phyloP scores from a whole-genome alignment of 2,888 invertebrate genomes.

The Oasisia sp. region DNA sequence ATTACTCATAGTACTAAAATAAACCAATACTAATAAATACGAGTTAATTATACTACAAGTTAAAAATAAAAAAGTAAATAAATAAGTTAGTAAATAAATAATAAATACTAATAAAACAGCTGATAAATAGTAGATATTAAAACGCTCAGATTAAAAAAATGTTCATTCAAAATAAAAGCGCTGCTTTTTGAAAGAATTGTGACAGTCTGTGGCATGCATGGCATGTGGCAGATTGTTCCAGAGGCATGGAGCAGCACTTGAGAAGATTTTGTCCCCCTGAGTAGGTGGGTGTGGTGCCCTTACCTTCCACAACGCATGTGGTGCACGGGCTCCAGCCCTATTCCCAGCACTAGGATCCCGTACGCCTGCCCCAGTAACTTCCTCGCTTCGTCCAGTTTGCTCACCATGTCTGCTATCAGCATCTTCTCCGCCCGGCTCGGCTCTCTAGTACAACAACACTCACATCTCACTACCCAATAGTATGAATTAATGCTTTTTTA shows the following conservation, averaged over 20 bases:
- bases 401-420: constrained; percentile 51
- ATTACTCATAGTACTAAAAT: no score
- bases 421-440: constrained; percentile 58
- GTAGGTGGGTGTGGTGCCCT: not conserved
- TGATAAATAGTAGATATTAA: no score
- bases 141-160: no score
- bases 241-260: not conserved
- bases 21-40: no score
- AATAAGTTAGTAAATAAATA: no score
- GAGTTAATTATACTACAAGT: no score
- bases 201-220: no score
- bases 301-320: constrained; percentile 63
- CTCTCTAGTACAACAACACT: constrained; percentile 46
- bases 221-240: not conserved
- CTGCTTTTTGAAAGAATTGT: no score
- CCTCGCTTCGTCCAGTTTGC: constrained; percentile 56
- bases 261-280: not conserved
- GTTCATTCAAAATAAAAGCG: no score
- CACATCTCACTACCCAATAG: not conserved
- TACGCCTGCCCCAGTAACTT: constrained; percentile 61
- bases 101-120: no score
- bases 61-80: no score
- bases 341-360: constrained; percentile 61
- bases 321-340: constrained; percentile 60
- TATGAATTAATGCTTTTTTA: no score